These are phyloP conservation scores for Melinaea menophilus DNA, from an alignment of 2,888 invertebrate species.

Conservation along the genomic window DNA sequence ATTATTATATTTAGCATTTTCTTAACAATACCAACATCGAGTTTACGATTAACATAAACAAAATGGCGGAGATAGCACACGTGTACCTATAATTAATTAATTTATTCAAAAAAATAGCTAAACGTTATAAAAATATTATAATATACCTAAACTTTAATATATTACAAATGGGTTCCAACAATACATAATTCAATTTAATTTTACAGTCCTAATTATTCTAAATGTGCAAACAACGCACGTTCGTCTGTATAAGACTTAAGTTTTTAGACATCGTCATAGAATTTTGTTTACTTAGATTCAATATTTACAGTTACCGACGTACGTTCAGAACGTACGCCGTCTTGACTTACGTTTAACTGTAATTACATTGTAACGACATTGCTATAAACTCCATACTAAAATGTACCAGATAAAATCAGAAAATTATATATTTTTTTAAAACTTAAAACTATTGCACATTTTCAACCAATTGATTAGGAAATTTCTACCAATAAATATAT, in stretches of 20 bases:
- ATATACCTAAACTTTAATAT: constrained; percentile 58
- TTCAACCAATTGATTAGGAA: constrained; percentile 14
- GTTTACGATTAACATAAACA: constrained; percentile 20
- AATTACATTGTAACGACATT: constrained; percentile 1
- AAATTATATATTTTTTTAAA: constrained; percentile 28
- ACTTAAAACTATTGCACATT: constrained; percentile 57
- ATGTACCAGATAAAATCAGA: constrained; percentile 19
- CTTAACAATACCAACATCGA: constrained; percentile 4
- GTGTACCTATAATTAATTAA: constrained; percentile 39
- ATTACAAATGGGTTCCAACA: constrained; percentile 72
- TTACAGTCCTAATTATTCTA: constrained; percentile 67
- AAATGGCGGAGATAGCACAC: constrained; percentile 40
- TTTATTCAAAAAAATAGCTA: constrained; percentile 46
- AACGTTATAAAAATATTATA: constrained; percentile 54
- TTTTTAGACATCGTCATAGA: constrained; percentile 12
- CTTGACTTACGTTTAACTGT: background rate
- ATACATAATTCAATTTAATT: constrained; percentile 69
- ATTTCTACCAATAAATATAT: constrained; percentile 25
- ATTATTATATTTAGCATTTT: constrained; percentile 46
- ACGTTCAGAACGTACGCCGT: constrained; percentile 23
- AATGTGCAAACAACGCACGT: constrained; percentile 27
- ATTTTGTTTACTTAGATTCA: constrained; percentile 19
- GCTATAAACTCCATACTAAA: constrained; percentile 14
- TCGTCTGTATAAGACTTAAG: constrained; percentile 16
- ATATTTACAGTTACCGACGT: constrained; percentile 26